phyloP scores from a whole-genome alignment of 2,113 vertebrate genomes.

The Tringa solitaria region DNA sequence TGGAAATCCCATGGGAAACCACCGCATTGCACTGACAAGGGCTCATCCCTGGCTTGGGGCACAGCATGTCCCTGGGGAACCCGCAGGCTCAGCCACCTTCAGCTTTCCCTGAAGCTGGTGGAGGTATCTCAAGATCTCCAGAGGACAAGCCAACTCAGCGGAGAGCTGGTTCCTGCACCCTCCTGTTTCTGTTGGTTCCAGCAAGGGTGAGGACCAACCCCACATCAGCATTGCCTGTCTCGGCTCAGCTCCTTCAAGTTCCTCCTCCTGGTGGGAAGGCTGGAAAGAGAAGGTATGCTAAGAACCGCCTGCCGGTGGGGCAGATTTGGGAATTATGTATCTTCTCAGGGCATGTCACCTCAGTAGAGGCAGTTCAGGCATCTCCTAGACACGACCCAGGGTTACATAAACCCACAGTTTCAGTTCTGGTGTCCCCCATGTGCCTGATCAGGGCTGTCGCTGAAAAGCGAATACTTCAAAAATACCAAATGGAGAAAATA shows the following conservation, averaged over 20 bases:
- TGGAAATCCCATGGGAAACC: not conserved
- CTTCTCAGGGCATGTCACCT: accelerated
- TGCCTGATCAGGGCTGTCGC: not conserved
- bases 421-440: not conserved
- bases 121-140: not conserved
- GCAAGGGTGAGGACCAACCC: not conserved
- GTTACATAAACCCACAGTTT: not conserved
- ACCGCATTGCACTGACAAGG: accelerated
- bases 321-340: not conserved
- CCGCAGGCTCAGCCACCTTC: not conserved
- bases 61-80: accelerated
- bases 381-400: not conserved
- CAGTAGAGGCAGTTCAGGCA: not conserved
- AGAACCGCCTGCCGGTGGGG: accelerated
- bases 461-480: not conserved
- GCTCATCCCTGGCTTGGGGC: not conserved
- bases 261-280: not conserved
- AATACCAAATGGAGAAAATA: not conserved
- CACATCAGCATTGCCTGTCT: not conserved
- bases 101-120: not conserved
- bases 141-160: not conserved
- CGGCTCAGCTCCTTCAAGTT: not conserved
- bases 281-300: not conserved
- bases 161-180: not conserved
- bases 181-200: not conserved